These are phyloP conservation scores for Macrotis lagotis DNA, from an alignment of 2,113 vertebrate genomes.

Conservation along the genomic window DNA sequence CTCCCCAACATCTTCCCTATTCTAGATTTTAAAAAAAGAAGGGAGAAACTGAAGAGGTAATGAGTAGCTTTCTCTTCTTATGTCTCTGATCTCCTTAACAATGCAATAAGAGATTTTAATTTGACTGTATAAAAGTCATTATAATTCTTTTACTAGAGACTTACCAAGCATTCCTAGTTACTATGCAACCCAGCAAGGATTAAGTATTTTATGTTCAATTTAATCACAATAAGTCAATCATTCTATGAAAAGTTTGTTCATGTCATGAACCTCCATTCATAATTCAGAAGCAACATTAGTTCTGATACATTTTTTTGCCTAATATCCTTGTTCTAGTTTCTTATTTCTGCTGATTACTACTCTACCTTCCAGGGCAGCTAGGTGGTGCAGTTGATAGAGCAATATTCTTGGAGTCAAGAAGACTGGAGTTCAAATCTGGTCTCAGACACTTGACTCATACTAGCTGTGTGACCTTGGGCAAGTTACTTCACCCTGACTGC, in stretches of 20 bases:
- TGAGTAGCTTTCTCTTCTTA: neutral
- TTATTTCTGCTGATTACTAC: neutral
- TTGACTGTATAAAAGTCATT: neutral
- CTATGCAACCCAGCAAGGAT: neutral
- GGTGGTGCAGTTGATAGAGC: too few relatives aligned
- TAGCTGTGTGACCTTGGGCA: too few relatives aligned
- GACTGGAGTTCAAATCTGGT: too few relatives aligned
- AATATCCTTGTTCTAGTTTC: neutral
- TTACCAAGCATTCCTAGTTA: neutral
- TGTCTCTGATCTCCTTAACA: neutral
- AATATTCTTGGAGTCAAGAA: too few relatives aligned
- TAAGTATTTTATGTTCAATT: neutral
- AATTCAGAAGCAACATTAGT: neutral
- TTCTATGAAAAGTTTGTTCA: neutral
- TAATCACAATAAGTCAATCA: neutral
- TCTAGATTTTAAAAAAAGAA: neutral
- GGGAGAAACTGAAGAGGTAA: neutral
- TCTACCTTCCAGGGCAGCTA: neutral
- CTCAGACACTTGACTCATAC: too few relatives aligned
- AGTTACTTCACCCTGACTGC: too few relatives aligned
- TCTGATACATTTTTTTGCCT: neutral
- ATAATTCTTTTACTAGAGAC: neutral
- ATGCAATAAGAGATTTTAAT: neutral
- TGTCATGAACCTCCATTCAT: neutral
- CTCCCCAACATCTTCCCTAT: neutral